Evolutionary conservation across 1,140 invertebrate species (phyloP), one percentile per base, ranked within the genome.

Genomic region (Kradibia gibbosae): DNA sequence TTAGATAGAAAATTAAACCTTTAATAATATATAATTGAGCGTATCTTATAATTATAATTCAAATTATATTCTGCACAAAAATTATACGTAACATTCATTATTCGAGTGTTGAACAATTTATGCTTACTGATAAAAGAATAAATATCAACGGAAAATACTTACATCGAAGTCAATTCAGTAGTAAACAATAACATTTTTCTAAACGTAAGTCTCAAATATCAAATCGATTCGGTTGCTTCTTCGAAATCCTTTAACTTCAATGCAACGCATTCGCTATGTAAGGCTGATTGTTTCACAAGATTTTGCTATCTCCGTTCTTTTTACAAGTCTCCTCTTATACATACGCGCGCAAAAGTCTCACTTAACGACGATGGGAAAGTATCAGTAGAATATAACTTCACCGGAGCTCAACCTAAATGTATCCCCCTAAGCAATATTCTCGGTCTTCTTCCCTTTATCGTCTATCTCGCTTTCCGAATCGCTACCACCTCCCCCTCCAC

Each of bases 391-490:
- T 42, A 60, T n/a, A 62, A 62, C 20, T 42, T 25, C 5, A 28
- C 25, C 2, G 20, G 45, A 42, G 22, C 50, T 76, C 55, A n/a
- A 4, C 13, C 1, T 22, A 0, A 57, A 13, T 67, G 57, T 50
- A 65, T 77, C 75, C 57, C 60, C 60, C 17, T 20, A 60, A 77
- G 60, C 75, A n/a, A 67, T 77, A 67, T 77, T 50, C 28, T 15
- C 55, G 34, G 11, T 28, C 65, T 36, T 50, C 34, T 50, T 17
- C 15, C 34, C 22, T 25, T 13, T 53, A 62, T 60, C 50, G 57
- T n/a, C 22, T 25, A 17, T 53, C 42, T 60, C 50, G 57, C 53
- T 55, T 42, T 55, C 34, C 36, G 71, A 45, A 45, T 45, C 42
- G 5, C 42, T 45, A 5, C 48, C 28, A 34, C 42, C 55, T n/a